These are phyloP conservation scores for Henricia sp. DNA, from an alignment of 53 echinoderm and acorn worm genomes.

Conservation along the genomic window DNA sequence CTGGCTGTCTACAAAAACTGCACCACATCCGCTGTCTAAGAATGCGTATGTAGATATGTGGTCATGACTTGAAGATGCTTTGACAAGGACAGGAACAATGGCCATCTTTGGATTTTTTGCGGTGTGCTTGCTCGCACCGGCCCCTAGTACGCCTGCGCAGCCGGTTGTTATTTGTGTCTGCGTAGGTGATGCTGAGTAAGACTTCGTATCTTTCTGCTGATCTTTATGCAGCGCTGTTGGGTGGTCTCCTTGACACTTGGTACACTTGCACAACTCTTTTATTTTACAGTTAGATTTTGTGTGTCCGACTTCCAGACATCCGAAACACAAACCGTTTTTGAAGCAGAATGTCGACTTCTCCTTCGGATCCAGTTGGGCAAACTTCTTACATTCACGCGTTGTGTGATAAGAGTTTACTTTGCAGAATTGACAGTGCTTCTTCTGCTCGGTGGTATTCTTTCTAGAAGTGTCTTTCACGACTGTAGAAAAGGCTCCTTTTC, in stretches of 20 bases:
- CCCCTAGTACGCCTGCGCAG: background rate
- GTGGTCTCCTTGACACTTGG: background rate
- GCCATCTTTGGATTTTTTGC: constrained; percentile 10
- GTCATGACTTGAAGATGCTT: background rate
- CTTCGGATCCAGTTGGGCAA: constrained; percentile 4
- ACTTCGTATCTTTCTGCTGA: background rate
- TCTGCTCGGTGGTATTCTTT: too few species aligned
- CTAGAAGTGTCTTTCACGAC: too few species aligned
- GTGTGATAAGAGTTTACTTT: too few species aligned
- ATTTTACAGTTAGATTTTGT: background rate
- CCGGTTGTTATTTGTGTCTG: background rate
- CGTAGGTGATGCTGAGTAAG: background rate
- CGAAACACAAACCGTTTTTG: constrained; percentile 38
- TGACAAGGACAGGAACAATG: background rate
- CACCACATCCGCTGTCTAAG: constrained; percentile 65
- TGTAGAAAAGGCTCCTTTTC: too few species aligned
- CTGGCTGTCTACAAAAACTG: constrained; percentile 38
- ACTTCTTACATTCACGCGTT: too few species aligned
- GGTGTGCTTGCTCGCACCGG: background rate
- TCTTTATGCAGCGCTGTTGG: constrained; percentile 10
- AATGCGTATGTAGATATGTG: constrained; percentile 66
- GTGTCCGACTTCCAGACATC: constrained; percentile 31
- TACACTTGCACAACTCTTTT: background rate
- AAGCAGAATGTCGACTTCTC: constrained; percentile 17
- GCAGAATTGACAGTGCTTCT: too few species aligned